Conservation (phyloP, 2,113 vertebrate genomes). For the Halcyon malimbica region DNA sequence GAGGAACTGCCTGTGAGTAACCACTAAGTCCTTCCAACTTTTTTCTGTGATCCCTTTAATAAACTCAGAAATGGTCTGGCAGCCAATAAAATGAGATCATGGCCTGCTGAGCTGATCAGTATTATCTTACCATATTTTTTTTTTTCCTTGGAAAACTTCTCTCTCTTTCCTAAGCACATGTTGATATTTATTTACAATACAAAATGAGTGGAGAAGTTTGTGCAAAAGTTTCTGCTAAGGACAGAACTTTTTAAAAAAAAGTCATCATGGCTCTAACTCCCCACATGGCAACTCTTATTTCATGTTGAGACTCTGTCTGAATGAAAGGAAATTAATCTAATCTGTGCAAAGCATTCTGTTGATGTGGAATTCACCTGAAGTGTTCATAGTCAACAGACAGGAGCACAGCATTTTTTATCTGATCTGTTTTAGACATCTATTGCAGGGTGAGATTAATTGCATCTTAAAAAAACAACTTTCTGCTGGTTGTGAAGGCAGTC, state of each 20-base stretch:
- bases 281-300: neutral
- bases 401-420: neutral
- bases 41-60: neutral
- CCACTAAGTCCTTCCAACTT: neutral
- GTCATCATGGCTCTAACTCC: neutral
- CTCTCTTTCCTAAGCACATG: neutral
- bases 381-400: neutral
- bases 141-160: neutral
- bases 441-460: neutral
- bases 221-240: neutral
- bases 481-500: neutral
- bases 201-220: neutral
- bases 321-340: neutral
- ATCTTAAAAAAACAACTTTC: neutral
- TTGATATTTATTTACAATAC: neutral
- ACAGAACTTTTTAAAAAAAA: neutral
- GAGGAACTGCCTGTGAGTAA: neutral
- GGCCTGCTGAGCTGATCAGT: neutral
- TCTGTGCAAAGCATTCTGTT: neutral
- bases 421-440: neutral
- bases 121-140: neutral
- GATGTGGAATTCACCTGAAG: slow-evolving; percentile 12
- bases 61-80: neutral
- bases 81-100: neutral
- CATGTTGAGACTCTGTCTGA: neutral